Evolutionary conservation across 2,797 vertebrate species (phyloP).

Genomic region (Onychomys torridus): DNA sequence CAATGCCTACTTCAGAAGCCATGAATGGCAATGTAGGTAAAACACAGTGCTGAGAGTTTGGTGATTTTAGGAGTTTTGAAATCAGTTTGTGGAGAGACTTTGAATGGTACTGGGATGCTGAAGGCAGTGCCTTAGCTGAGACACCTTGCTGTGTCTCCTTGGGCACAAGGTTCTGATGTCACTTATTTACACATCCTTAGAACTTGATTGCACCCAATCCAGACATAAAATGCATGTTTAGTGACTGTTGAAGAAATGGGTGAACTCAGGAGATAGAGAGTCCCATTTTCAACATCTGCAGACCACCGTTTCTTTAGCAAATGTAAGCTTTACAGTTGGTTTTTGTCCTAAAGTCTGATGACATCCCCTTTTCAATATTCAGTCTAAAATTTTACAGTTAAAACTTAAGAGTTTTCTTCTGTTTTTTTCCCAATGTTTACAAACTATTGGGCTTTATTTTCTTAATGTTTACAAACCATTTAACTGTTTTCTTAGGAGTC

Average conservation of each 20-base stretch:
- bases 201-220: no score
- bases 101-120: rapidly evolving
- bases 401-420: not conserved
- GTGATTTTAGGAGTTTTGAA: not conserved
- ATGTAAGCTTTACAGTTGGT: not conserved
- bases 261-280: not conserved
- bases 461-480: not conserved
- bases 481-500: not conserved
- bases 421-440: not conserved
- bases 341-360: not conserved
- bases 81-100: not conserved
- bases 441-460: not conserved
- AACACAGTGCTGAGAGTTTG: not conserved
- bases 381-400: constrained; percentile 40
- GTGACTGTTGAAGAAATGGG: not conserved
- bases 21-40: not conserved
- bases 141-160: not conserved
- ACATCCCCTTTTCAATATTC: not conserved
- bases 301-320: not conserved
- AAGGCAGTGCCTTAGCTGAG: not conserved
- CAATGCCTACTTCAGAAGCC: not conserved
- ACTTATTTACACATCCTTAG: not conserved
- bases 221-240: not conserved
- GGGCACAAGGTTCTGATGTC: no score
- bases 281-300: not conserved